phyloP scores from a whole-genome alignment of 2,888 invertebrate species.

The Macrosoma leucophasiata region DNA sequence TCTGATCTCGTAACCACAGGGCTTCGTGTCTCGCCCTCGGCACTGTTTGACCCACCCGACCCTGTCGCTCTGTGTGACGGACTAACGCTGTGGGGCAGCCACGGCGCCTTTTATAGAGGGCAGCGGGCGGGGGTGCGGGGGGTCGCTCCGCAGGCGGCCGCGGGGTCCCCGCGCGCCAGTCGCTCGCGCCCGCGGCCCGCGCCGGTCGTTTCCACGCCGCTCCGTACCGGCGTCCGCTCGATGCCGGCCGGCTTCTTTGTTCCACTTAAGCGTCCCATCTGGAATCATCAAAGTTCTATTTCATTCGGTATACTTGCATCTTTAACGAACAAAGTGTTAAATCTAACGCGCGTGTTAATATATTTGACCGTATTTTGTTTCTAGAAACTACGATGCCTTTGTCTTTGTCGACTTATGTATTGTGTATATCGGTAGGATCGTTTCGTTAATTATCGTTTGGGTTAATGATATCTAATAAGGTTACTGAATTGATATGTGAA shows the following conservation, averaged over 20 bases:
- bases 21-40: constrained; percentile 67
- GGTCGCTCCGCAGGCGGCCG: constrained; percentile 50
- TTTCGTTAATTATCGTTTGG: no score
- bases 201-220: constrained; percentile 37
- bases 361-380: no score
- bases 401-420: no score
- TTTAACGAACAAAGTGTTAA: no score
- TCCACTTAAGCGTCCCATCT: no score
- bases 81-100: constrained; percentile 62
- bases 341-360: no score
- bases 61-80: constrained; percentile 68
- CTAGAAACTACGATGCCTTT: no score
- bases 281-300: constrained; percentile 1
- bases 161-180: constrained; percentile 68
- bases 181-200: constrained; percentile 37
- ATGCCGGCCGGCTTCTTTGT: constrained; percentile 72
- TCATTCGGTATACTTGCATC: background rate
- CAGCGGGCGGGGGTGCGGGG: constrained; percentile 55
- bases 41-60: constrained; percentile 65
- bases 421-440: no score
- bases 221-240: constrained; percentile 36
- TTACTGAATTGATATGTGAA: no score
- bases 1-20: constrained; percentile 74
- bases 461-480: no score
- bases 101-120: constrained; percentile 64